These are phyloP conservation scores for Eulemur macaco DNA, from an alignment of 2,113 vertebrate species.

Conservation along the genomic window DNA sequence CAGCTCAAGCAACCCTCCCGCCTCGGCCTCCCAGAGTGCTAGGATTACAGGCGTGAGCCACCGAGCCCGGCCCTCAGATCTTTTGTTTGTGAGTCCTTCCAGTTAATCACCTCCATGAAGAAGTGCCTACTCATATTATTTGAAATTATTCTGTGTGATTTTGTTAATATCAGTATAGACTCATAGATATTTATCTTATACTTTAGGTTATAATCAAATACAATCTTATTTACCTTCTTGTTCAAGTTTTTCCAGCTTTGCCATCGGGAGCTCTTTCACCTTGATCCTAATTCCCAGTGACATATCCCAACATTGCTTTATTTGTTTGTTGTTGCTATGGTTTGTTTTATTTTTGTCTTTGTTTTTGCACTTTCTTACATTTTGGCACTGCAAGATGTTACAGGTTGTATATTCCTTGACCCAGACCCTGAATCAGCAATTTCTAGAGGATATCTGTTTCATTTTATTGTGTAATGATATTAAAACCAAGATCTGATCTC, in stretches of 20 bases:
- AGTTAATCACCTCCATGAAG: not conserved
- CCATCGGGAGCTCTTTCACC: not conserved
- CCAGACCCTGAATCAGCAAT: not conserved
- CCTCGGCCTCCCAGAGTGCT: too few relatives aligned
- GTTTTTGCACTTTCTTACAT: not conserved
- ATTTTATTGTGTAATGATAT: not conserved
- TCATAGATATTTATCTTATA: not conserved
- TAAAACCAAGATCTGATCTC: not conserved
- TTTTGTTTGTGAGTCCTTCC: not conserved
- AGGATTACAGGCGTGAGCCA: too few relatives aligned
- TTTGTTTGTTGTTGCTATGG: not conserved
- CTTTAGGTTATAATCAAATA: not conserved
- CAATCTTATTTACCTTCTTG: not conserved
- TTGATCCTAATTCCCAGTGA: not conserved
- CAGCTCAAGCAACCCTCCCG: too few relatives aligned
- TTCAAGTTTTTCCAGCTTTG: not conserved
- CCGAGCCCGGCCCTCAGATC: too few relatives aligned
- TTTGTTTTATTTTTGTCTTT: not conserved
- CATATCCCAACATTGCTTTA: not conserved
- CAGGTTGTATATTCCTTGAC: not conserved
- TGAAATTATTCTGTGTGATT: not conserved
- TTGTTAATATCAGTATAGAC: not conserved
- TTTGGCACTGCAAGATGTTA: not conserved
- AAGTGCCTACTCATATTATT: not conserved
- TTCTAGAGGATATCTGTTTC: not conserved